Evolutionary conservation across 35 echinoderm and acorn worm genomes (phyloP), one percentile per base, ranked within the genome.

Genomic region (Amphiura filiformis): DNA sequence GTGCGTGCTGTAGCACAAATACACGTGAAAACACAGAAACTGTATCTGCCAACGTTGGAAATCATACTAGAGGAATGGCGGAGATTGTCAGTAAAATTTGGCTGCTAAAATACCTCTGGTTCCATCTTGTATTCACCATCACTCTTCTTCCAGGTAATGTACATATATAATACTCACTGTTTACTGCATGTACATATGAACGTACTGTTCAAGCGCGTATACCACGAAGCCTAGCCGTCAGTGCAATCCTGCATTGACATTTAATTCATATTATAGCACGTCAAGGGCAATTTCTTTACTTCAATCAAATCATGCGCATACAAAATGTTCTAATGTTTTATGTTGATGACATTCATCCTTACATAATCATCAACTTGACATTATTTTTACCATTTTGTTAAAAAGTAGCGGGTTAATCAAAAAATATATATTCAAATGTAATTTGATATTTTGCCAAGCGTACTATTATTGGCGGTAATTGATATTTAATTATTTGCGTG

Each of bases 21-120:
- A 70, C 61, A 70, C 61, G 61, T 70, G 61, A 70, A 26, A 70
- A 70, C 28, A 70, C 2, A n/a, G 61, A 70, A 3, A 70, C 28
- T n/a, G n/a, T n/a, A 70, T 70, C 61, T 70, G 28, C 61, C 28
- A 23, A 23, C 61, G 28, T 5, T 70, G 61, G 9, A 70, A 70
- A 70, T 70, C 28, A 18, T 13, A 26, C 61, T 23, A 70, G 61
- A 70, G 61, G 61, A 70, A 70, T 70, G 61, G 61, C 61, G 61
- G 61, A 70, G 61, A 13, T 70, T 70, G 61, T 23, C 61, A 70
- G 3, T 70, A 18, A 70, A 70, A 70, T 13, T 70, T 70, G 61
- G 61, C 61, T 70, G 61, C 11, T 70, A 70, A 70, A 70, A 70
- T 70, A 70, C 61, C 61, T 70, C 61, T 70, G 61, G 61, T 70